phyloP scores from a whole-genome alignment of 2,888 invertebrate species.

The Spilosoma lubricipeda region DNA sequence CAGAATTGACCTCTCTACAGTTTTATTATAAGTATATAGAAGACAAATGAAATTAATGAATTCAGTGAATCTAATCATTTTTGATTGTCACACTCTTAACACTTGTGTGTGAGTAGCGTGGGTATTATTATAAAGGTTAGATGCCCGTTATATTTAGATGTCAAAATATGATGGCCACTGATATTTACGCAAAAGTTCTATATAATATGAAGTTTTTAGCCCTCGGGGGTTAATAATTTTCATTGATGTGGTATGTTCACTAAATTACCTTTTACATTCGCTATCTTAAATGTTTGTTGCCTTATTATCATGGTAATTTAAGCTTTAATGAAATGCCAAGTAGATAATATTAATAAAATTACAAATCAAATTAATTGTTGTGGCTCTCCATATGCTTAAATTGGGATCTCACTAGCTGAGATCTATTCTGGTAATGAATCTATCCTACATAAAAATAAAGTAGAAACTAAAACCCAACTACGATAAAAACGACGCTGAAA shows the following conservation, averaged over 20 bases:
- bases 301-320: background rate
- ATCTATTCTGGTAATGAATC: no score
- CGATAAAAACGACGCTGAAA: no score
- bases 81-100: background rate
- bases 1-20: no score
- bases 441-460: no score
- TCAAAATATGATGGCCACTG: conserved; percentile 2
- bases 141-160: background rate
- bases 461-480: no score
- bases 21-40: no score
- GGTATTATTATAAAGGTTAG: background rate
- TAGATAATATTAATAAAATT: no score
- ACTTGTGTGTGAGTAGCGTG: background rate
- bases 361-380: no score
- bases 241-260: background rate
- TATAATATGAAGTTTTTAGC: conserved; percentile 13
- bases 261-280: background rate
- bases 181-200: conserved; percentile 1
- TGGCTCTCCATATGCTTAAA: no score
- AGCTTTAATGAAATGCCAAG: background rate
- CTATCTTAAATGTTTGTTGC: background rate
- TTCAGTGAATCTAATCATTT: no score
- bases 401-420: no score
- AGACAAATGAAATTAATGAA: no score
- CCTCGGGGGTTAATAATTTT: background rate